Evolutionary conservation across 2,888 invertebrate species (phyloP).

Genomic region (Oasisia sp.): DNA sequence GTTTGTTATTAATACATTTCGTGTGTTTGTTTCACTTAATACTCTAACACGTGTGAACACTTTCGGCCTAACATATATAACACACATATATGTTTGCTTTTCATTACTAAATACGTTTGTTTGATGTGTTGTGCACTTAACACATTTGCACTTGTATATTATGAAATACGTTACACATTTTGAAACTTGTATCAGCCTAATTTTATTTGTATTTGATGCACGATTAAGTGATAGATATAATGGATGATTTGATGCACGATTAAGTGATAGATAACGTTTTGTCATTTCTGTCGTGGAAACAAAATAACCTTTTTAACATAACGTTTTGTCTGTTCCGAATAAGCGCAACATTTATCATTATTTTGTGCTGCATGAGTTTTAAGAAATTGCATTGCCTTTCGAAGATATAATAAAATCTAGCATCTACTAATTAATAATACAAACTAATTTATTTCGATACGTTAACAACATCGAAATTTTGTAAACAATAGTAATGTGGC

Average conservation of each 20-base stretch:
- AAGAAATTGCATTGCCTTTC: background rate
- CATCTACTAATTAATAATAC: background rate
- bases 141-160: background rate
- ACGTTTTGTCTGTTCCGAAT: background rate
- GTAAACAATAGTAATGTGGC: too few species aligned
- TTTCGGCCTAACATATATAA: background rate
- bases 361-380: background rate
- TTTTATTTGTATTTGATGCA: background rate
- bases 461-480: too few species aligned
- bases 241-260: too few species aligned
- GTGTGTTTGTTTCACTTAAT: background rate
- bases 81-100: background rate
- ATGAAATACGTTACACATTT: background rate
- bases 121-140: conserved; percentile 9
- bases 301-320: background rate
- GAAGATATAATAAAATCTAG: background rate
- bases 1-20: background rate
- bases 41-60: background rate
- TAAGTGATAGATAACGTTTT: background rate
- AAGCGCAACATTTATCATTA: background rate
- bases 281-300: background rate
- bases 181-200: background rate
- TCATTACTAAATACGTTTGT: background rate
- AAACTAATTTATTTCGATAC: background rate
- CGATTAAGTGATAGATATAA: background rate